phyloP scores from a whole-genome alignment of 2,113 vertebrate genomes.

The Columba janthina region DNA sequence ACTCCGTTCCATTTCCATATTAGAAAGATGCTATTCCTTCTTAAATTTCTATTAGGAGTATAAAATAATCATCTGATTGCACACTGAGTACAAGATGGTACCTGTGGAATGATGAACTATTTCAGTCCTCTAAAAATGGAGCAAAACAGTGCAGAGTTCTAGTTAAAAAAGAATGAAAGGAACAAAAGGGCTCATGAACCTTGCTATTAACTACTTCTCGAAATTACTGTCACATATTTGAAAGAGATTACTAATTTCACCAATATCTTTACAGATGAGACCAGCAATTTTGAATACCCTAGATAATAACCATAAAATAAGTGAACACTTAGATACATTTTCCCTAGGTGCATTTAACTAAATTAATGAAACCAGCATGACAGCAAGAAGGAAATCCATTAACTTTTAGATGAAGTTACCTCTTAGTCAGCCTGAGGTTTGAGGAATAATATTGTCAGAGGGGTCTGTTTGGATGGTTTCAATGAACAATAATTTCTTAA shows the following conservation, averaged over 20 bases:
- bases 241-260: slow-evolving; percentile 59
- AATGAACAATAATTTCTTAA: slow-evolving; percentile 1
- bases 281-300: slow-evolving; percentile 16
- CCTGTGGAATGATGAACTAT: background rate
- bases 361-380: slow-evolving; percentile 67
- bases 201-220: slow-evolving; percentile 8
- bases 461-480: slow-evolving; percentile 27
- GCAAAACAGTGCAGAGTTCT: background rate
- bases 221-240: slow-evolving; percentile 53
- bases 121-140: background rate
- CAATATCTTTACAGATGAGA: slow-evolving; percentile 54
- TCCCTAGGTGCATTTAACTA: slow-evolving; percentile 44
- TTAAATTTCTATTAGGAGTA: background rate
- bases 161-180: background rate
- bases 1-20: background rate
- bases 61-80: background rate
- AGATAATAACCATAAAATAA: slow-evolving; percentile 22
- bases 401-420: slow-evolving; percentile 55
- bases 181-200: background rate
- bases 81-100: background rate
- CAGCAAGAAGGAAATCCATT: slow-evolving; percentile 55
- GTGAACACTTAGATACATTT: slow-evolving; percentile 23
- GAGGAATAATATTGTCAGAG: background rate
- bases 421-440: slow-evolving; percentile 33
- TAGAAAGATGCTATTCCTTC: background rate